Base-by-base conservation (phyloP, 2,888 invertebrate species). In the Rhimphoctona megacephalus region DNA sequence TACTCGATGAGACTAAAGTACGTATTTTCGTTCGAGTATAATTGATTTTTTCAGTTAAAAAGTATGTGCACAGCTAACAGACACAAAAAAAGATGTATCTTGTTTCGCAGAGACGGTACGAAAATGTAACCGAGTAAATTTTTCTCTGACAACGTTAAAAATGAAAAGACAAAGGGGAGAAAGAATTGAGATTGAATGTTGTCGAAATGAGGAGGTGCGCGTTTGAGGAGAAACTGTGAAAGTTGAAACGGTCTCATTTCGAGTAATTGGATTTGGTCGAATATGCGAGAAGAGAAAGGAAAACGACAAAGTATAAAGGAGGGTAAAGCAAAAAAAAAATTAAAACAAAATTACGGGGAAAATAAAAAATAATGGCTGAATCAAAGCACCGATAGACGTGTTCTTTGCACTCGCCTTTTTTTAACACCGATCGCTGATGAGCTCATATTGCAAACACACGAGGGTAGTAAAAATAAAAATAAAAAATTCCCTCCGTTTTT, bases 181-280 rank as follows among this genome's bases (percentile, higher is more conserved):
- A 76, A 83, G 43, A 77, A 83, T 64, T 67, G 64, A 69, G 54
- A 74, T 79, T 82, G 78, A 70, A 82, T 67, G 90, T 92, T 90
- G 61, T 30, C 30, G 61, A 30, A 61, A 61, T 91, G 92, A 92
- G 92, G 91, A 92, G 91, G 89, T 89, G 89, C 30, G 61, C 89
- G 91, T 89, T 90, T 90, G 91, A 92, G 90, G 89, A 90, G 91
- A 92, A 91, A 92, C 91, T 90, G 90, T 92, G 91, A 92, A 92
- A 92, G 92, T 92, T 91, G 72, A 22, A 89, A 91, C 90, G 91
- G 91, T 92, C 91, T 91, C 92, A 91, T 92, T 92, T 92, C 92
- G 91, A 92, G 92, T 92, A 93, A 93, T 92, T 92, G 92, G 92
- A 92, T 92, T 92, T 91, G 90, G 92, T 88, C 89, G 87, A 90